These are phyloP conservation scores for Cygnus buccinator DNA, from an alignment of 2,113 vertebrate genomes.

Conservation along the genomic window DNA sequence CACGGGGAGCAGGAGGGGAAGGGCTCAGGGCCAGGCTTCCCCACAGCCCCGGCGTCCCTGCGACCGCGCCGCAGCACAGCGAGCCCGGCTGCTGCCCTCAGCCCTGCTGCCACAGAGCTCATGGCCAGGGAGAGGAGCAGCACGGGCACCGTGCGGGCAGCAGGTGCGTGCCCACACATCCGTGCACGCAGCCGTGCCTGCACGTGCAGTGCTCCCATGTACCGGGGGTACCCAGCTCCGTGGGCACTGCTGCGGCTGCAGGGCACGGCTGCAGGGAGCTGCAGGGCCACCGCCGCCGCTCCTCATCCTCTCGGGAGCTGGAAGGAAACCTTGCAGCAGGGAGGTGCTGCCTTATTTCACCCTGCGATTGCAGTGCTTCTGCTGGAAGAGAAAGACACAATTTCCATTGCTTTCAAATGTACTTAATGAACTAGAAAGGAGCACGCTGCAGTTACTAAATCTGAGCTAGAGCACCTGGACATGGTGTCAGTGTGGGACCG, in stretches of 20 bases:
- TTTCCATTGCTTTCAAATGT: background rate
- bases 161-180: rapidly evolving
- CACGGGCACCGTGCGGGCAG: rapidly evolving
- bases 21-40: background rate
- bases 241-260: too few species aligned
- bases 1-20: rapidly evolving
- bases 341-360: too few species aligned
- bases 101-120: background rate
- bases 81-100: background rate
- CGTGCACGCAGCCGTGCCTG: rapidly evolving
- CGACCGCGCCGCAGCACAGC: rapidly evolving
- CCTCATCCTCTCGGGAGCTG: rapidly evolving
- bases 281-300: background rate
- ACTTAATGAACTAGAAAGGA: background rate
- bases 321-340: too few species aligned
- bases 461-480: background rate
- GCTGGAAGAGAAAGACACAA: background rate
- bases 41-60: rapidly evolving
- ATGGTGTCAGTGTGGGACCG: rapidly evolving
- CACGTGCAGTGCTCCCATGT: background rate
- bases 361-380: rapidly evolving
- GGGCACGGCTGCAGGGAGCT: background rate
- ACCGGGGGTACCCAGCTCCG: background rate
- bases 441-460: too few species aligned
- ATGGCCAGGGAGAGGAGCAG: background rate